A percentile compares a stretch with the other conserved stretches of the same genome.
Evolutionary conservation across 2,113 vertebrate species (phyloP).

Genomic region (Nyctibius bracteatus): DNA sequence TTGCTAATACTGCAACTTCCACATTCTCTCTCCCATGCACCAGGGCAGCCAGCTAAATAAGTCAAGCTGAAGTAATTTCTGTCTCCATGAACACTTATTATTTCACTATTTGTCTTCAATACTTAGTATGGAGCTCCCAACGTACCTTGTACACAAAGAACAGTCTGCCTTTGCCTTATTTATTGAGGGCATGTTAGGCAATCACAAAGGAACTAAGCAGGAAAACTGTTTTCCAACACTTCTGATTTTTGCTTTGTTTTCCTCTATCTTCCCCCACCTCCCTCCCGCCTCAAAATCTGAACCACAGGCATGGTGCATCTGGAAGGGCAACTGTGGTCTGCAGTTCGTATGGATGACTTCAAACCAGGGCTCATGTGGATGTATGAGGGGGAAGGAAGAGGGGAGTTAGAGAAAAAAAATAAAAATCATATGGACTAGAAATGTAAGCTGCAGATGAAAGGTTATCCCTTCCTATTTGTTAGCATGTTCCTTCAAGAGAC

Average conservation of each 20-base stretch:
- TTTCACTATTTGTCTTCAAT: background rate
- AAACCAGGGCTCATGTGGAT: background rate
- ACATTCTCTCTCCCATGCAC: background rate
- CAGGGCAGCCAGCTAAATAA: background rate
- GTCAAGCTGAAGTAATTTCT: background rate
- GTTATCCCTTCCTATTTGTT: conserved; percentile 26
- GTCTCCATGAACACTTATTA: background rate
- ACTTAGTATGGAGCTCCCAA: background rate
- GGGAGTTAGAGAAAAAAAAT: background rate
- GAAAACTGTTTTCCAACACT: background rate
- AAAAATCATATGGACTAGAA: background rate
- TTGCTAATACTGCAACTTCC: background rate
- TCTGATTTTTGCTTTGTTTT: background rate
- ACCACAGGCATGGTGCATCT: background rate
- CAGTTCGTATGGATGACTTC: background rate
- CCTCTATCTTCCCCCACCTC: background rate
- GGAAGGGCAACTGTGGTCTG: background rate
- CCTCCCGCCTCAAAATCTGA: background rate
- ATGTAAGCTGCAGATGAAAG: conserved; percentile 11
- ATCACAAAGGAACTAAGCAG: background rate
- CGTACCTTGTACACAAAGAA: background rate
- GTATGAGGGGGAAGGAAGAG: background rate
- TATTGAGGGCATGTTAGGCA: background rate
- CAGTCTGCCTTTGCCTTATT: background rate
- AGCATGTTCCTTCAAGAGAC: background rate